phyloP scores from a whole-genome alignment of 1,140 invertebrate species.

The Musca vetustissima region DNA sequence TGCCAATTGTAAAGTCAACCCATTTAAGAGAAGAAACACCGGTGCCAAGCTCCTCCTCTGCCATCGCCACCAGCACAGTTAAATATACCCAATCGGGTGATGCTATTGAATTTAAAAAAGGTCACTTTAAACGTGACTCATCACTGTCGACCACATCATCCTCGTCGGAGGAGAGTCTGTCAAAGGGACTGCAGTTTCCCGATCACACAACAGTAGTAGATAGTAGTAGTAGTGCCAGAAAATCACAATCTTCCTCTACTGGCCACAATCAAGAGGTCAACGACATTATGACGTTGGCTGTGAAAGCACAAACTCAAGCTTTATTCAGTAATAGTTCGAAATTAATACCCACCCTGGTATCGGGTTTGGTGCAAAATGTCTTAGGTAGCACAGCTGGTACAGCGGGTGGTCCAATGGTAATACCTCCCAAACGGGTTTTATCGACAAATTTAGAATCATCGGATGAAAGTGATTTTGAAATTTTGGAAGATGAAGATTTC shows the following conservation, averaged over 20 bases:
- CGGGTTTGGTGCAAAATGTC: slow-evolving; percentile 44
- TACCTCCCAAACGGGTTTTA: slow-evolving; percentile 31
- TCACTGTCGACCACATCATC: slow-evolving; percentile 51
- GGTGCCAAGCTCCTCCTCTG: slow-evolving; percentile 27
- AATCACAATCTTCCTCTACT: neutral
- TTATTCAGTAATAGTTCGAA: slow-evolving; percentile 34
- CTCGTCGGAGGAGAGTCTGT: slow-evolving; percentile 51
- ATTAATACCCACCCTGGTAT: slow-evolving; percentile 41
- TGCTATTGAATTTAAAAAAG: slow-evolving; percentile 47
- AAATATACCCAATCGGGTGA: slow-evolving; percentile 1
- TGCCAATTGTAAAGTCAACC: slow-evolving; percentile 31
- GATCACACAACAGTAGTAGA: slow-evolving; percentile 42
- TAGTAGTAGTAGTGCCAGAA: slow-evolving; percentile 24
- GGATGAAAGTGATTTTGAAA: slow-evolving; percentile 54
- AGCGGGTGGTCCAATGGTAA: slow-evolving; percentile 1
- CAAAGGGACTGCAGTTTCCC: slow-evolving; percentile 50
- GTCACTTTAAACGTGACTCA: slow-evolving; percentile 51
- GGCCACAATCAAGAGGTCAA: slow-evolving; percentile 7
- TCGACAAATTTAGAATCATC: slow-evolving; percentile 45
- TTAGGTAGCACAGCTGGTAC: slow-evolving; percentile 6
- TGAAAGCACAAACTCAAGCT: slow-evolving; percentile 39
- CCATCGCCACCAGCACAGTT: neutral
- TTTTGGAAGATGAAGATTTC: slow-evolving; percentile 50
- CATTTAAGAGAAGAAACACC: slow-evolving; percentile 8
- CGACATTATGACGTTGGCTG: slow-evolving; percentile 36